Evolutionary conservation across 2,888 invertebrate genomes (phyloP).

Genomic region (Dryocosmus kuriphilus): DNA sequence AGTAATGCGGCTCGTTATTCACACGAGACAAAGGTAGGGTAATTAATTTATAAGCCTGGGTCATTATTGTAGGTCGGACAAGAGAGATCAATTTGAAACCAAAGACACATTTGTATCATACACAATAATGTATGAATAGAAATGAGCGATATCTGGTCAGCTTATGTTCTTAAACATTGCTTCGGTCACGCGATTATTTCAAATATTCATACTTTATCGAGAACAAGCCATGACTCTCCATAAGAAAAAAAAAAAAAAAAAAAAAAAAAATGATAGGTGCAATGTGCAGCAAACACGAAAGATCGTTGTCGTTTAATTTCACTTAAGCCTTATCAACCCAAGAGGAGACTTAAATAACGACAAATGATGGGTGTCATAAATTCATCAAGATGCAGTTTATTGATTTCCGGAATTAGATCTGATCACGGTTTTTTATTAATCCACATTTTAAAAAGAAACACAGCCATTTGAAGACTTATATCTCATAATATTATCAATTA

Average conservation of each 20-base stretch:
- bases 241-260: neutral
- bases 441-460: neutral
- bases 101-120: conserved; percentile 2
- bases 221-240: neutral
- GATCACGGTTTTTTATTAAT: neutral
- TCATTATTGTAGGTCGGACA: conserved; percentile 59
- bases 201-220: conserved; percentile 36
- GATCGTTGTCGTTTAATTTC: conserved; percentile 26
- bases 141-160: neutral
- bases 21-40: conserved; percentile 50
- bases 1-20: conserved; percentile 56
- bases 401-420: neutral
- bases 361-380: neutral
- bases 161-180: conserved; percentile 3
- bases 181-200: conserved; percentile 27
- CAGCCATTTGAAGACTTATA: too few relatives aligned
- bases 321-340: conserved; percentile 13
- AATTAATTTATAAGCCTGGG: conserved; percentile 66
- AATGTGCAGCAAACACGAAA: conserved; percentile 12
- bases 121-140: neutral
- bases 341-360: neutral
- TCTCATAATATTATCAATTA: neutral
- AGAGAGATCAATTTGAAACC: conserved; percentile 58
- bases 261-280: neutral
- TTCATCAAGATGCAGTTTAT: neutral